Evolutionary conservation across 2,888 invertebrate genomes (phyloP).

Genomic region (Drosophila phalerata): DNA sequence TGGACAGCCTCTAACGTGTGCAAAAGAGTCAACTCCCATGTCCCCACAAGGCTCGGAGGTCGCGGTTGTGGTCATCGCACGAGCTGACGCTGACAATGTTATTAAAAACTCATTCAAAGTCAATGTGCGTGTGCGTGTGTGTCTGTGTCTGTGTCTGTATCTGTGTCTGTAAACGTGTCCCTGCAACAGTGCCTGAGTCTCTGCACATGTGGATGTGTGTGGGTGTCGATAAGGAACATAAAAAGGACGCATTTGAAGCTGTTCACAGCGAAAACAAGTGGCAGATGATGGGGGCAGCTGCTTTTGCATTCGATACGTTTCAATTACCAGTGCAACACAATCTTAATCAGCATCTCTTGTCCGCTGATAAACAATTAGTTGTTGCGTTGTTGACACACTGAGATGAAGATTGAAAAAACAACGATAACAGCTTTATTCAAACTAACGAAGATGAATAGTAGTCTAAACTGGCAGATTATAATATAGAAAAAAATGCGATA

Average conservation of each 20-base stretch:
- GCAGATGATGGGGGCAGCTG: constrained; percentile 25
- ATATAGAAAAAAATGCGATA: not conserved
- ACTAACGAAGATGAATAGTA: constrained; percentile 7
- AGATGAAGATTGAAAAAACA: not conserved
- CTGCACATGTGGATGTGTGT: constrained; percentile 1
- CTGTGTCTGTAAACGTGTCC: constrained; percentile 8
- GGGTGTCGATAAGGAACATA: constrained; percentile 35
- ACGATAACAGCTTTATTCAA: not conserved
- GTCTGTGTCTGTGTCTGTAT: constrained; percentile 12
- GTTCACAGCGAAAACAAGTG: constrained; percentile 19
- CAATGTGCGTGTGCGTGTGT: constrained; percentile 51
- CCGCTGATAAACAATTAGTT: constrained; percentile 27
- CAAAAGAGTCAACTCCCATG: constrained; percentile 34
- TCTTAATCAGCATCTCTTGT: constrained; percentile 36
- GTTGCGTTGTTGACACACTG: not conserved
- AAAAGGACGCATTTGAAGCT: constrained; percentile 14
- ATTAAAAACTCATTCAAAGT: constrained; percentile 78
- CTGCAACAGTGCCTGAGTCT: not conserved
- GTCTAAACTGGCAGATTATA: not conserved
- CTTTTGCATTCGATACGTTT: constrained; percentile 52
- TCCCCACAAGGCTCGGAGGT: constrained; percentile 36
- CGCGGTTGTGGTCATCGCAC: constrained; percentile 55
- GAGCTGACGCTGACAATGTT: constrained; percentile 71
- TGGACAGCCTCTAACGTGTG: constrained; percentile 52
- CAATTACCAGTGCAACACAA: constrained; percentile 44